Conservation (phyloP, 2,113 vertebrate genomes). For the Anolis carolinensis region DNA sequence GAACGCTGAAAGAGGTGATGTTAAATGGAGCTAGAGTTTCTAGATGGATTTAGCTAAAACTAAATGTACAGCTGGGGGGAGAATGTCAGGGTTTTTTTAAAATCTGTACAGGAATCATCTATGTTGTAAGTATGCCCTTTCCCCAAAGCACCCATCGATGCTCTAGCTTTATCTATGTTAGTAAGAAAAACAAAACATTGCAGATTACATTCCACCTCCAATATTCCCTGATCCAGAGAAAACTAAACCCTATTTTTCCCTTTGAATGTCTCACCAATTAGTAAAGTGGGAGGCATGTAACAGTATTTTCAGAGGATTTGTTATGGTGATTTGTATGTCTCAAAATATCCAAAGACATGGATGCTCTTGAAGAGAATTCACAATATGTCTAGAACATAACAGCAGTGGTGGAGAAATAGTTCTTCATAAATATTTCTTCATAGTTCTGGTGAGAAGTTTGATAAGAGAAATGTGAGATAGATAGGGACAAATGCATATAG, state of each 20-base stretch:
- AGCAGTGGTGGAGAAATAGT: too few relatives aligned
- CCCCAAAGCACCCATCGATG: too few relatives aligned
- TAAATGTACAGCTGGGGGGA: not conserved
- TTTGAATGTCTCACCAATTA: not conserved
- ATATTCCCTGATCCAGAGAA: not conserved
- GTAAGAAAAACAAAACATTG: not conserved
- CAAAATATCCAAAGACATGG: not conserved
- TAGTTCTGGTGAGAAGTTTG: not conserved
- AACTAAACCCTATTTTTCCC: not conserved
- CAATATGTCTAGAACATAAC: not conserved
- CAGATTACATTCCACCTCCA: not conserved
- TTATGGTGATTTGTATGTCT: not conserved
- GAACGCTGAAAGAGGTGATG: not conserved
- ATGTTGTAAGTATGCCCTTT: not conserved
- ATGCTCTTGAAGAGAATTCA: not conserved
- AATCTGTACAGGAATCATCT: not conserved
- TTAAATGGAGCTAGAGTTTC: not conserved
- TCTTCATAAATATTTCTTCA: not conserved
- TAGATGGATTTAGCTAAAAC: not conserved
- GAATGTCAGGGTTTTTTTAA: not conserved
- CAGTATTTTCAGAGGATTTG: not conserved
- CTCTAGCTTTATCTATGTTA: too few relatives aligned
- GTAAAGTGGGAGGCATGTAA: not conserved
- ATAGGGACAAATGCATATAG: not conserved
- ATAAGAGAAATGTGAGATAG: not conserved